These are phyloP conservation scores for Tamandua tetradactyla DNA, from an alignment of 2,797 vertebrate genomes.

Conservation along the genomic window DNA sequence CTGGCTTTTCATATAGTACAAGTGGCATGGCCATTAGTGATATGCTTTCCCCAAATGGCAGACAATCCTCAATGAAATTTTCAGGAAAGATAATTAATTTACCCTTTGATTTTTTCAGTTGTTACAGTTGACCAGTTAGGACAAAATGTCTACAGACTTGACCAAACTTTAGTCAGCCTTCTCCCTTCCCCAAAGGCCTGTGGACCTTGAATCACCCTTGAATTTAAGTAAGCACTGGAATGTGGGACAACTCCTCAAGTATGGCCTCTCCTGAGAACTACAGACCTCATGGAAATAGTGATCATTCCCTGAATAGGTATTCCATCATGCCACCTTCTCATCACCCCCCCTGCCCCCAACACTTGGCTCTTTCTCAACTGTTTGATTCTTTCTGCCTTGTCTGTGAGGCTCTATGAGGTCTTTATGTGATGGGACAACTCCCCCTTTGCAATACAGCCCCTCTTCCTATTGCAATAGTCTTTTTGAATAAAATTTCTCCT, in stretches of 20 bases:
- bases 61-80: neutral
- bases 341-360: too few species aligned
- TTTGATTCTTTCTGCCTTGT: neutral
- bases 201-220: neutral
- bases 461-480: neutral
- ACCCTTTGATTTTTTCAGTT: neutral
- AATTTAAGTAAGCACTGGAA: neutral
- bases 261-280: neutral
- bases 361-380: neutral
- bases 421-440: too few species aligned
- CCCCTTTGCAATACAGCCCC: neutral
- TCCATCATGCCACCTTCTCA: neutral
- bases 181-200: rapidly evolving
- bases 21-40: neutral
- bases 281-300: neutral
- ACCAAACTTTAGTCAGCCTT: neutral
- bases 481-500: neutral
- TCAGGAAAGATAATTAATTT: neutral
- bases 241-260: neutral
- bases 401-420: neutral
- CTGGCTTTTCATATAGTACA: neutral
- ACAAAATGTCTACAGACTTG: neutral
- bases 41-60: neutral
- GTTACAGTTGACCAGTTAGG: neutral
- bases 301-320: too few species aligned